Conservation (phyloP, 2,113 vertebrate species). For the Australoheros scitulus region DNA sequence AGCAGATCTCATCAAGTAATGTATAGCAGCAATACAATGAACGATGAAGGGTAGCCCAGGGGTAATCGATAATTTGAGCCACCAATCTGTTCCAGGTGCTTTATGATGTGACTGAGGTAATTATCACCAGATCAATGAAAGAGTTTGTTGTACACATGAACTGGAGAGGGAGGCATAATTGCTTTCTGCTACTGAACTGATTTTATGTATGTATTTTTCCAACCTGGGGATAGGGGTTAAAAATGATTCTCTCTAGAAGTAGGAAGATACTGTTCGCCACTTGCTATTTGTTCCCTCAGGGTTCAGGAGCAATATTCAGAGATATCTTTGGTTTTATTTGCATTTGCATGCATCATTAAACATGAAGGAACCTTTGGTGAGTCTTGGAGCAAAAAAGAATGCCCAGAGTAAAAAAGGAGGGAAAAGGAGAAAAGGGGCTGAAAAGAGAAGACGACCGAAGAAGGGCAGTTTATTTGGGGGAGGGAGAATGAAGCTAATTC, state of each 20-base stretch:
- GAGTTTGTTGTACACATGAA: slow-evolving; percentile 74
- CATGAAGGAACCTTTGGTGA: slow-evolving; percentile 44
- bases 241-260: slow-evolving; percentile 47
- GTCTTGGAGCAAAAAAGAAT: slow-evolving; percentile 37
- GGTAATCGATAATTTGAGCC: slow-evolving; percentile 79
- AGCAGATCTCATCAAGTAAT: slow-evolving; percentile 75
- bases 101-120: slow-evolving; percentile 83
- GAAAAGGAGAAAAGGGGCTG: not conserved
- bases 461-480: slow-evolving; percentile 22
- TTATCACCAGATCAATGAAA: slow-evolving; percentile 81
- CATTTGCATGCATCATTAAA: slow-evolving; percentile 70
- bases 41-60: slow-evolving; percentile 69
- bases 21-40: slow-evolving; percentile 75
- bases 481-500: not conserved
- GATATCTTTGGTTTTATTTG: slow-evolving; percentile 58
- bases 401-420: slow-evolving; percentile 1
- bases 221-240: slow-evolving; percentile 31
- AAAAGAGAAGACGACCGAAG: not conserved
- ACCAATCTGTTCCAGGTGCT: slow-evolving; percentile 82
- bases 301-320: slow-evolving; percentile 42
- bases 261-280: slow-evolving; percentile 29
- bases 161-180: slow-evolving; percentile 70
- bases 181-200: slow-evolving; percentile 67
- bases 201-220: slow-evolving; percentile 73
- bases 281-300: slow-evolving; percentile 34